Percentiles rank a stretch among this genome's conserved stretches.
These are phyloP conservation scores for Tanaodytes sp. DNA, from an alignment of 2,888 invertebrate genomes.

Conservation along the genomic window DNA sequence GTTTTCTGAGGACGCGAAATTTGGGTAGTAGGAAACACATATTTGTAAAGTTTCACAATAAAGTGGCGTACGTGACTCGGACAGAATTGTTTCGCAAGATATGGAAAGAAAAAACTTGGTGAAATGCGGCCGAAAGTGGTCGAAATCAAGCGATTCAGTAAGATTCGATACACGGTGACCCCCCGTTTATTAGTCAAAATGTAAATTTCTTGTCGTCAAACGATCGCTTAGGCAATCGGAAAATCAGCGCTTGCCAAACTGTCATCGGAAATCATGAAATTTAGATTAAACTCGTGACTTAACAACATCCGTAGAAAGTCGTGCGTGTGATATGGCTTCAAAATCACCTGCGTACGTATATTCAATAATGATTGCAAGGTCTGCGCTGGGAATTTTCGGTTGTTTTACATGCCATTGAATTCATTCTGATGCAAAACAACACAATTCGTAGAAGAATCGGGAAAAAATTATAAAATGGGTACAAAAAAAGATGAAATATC, in stretches of 20 bases:
- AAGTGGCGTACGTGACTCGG: slow-evolving; percentile 44
- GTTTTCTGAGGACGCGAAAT: too few species aligned
- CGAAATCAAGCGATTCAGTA: slow-evolving; percentile 27
- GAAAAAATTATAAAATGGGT: too few species aligned
- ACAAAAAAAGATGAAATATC: too few species aligned
- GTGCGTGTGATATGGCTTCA: slow-evolving; percentile 24
- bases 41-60: slow-evolving; percentile 45
- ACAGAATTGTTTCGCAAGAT: slow-evolving; percentile 29
- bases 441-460: too few species aligned
- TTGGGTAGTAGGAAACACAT: slow-evolving; percentile 43
- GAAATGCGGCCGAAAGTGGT: slow-evolving; percentile 7
- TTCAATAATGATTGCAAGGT: slow-evolving; percentile 23
- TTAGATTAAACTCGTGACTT: slow-evolving; percentile 18
- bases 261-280: slow-evolving; percentile 36
- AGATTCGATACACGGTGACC: slow-evolving; percentile 3
- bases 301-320: slow-evolving; percentile 41
- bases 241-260: slow-evolving; percentile 31
- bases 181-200: slow-evolving; percentile 22
- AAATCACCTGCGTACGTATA: slow-evolving; percentile 14
- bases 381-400: too few species aligned
- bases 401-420: too few species aligned
- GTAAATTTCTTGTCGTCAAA: slow-evolving; percentile 18
- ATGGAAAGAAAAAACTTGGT: slow-evolving; percentile 14
- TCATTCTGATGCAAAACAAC: too few species aligned
- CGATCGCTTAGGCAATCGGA: slow-evolving; percentile 20